Evolutionary conservation across 2,888 invertebrate species (phyloP), one percentile per base, ranked within the genome.

Genomic region (Thymelicus lineola): DNA sequence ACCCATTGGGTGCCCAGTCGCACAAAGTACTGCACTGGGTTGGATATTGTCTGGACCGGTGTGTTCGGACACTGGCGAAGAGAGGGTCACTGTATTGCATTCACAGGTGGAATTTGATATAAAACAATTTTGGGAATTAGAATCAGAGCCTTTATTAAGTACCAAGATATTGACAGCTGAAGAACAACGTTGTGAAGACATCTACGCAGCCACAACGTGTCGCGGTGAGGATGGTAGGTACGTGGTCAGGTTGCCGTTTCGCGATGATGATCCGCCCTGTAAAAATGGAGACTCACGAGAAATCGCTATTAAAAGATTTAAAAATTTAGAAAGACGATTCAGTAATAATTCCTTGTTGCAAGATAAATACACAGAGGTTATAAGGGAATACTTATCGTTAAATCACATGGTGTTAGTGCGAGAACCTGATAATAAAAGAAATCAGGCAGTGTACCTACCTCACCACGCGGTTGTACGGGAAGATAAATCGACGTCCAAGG

Each of bases 41-140:
- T n/a, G n/a, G n/a, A n/a, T n/a, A n/a, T n/a, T n/a, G n/a, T n/a
- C n/a, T n/a, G n/a, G n/a, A n/a, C 20, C 35, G 55, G 55, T 35
- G 55, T 28, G 35, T 58, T 48, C 61, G 35, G 35, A 48, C n/a
- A 62, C 12, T 17, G 35, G 35, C 15, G 28, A 38, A 53, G 20
- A 17, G 14, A 57, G 7, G 10, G 42, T 69, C 12, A 60, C 45
- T 17, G 71, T 59, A 5, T 42, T 74, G 9, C 74, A 74, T 55
- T 12, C 68, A 4, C 60, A 73, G 64, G 61, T 10, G 66, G 75
- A 76, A 17, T 38, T 45, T 36, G 63, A 50, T 5, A 14, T 75
- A 1, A 74, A 73, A 38, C 66, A 15, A 17, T 77, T 77, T 71
- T 79, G 76, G 77, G 76, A 78, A 42, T 3, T 79, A 7, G 79